These are phyloP conservation scores for Villa cingulata DNA, from an alignment of 2,888 invertebrate genomes.

Conservation along the genomic window DNA sequence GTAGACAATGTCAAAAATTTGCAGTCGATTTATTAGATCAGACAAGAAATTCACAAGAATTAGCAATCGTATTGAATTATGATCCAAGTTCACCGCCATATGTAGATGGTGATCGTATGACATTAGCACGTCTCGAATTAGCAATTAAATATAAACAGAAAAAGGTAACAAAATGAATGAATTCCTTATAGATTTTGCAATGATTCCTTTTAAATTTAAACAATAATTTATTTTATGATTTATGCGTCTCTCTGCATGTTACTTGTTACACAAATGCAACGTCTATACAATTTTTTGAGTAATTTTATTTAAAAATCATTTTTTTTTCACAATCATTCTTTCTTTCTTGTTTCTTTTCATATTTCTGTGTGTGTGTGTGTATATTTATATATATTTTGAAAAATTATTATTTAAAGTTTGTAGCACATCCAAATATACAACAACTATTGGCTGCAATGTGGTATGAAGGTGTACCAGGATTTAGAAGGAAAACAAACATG, in stretches of 20 bases:
- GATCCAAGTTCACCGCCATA: constrained; percentile 62
- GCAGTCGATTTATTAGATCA: constrained; percentile 84
- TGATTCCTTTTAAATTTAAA: too few species aligned
- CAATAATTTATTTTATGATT: too few species aligned
- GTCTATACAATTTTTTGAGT: too few species aligned
- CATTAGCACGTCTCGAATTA: constrained; percentile 69
- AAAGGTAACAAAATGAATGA: constrained; percentile 48
- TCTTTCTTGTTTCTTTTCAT: neutral
- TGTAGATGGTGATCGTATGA: constrained; percentile 69
- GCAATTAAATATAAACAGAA: constrained; percentile 93
- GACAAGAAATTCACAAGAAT: constrained; percentile 80
- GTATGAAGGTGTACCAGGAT: constrained; percentile 93
- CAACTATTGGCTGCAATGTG: constrained; percentile 82
- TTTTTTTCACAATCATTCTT: neutral
- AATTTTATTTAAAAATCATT: too few species aligned
- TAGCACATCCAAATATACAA: constrained; percentile 91
- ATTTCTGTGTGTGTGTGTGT: too few species aligned
- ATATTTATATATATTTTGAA: too few species aligned
- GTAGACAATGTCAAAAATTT: constrained; percentile 77
- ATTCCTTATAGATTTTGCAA: too few species aligned
- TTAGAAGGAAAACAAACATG: constrained; percentile 63
- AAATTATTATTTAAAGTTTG: too few species aligned
- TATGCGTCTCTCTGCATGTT: too few species aligned
- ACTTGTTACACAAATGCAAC: too few species aligned
- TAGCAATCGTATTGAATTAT: constrained; percentile 87